These are phyloP conservation scores for Anisognathus igniventris DNA, from an alignment of 2,797 vertebrate species.

Conservation along the genomic window DNA sequence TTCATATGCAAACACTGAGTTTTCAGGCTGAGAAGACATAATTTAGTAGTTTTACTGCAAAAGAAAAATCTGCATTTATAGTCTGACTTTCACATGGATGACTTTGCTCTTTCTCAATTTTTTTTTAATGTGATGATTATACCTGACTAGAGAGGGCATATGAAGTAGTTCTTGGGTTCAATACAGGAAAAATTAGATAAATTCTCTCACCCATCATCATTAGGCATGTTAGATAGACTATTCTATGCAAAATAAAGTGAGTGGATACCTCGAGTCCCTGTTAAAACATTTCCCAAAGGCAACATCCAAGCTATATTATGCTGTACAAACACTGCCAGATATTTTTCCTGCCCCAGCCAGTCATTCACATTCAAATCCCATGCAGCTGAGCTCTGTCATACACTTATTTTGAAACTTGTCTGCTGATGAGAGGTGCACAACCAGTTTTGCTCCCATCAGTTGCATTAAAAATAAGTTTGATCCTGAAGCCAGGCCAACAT, in stretches of 20 bases:
- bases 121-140: neutral
- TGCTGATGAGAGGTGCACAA: neutral
- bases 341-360: neutral
- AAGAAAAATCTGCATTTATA: neutral
- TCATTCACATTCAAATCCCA: neutral
- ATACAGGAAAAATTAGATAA: neutral
- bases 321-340: neutral
- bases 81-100: neutral
- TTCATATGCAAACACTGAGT: constrained; percentile 10
- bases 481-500: neutral
- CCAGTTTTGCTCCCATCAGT: neutral
- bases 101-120: neutral
- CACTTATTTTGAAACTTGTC: neutral
- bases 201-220: neutral
- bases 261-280: neutral
- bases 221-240: neutral
- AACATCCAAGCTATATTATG: neutral
- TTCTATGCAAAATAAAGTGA: neutral
- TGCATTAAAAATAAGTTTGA: neutral
- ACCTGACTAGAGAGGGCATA: neutral
- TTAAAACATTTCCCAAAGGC: neutral
- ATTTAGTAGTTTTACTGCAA: neutral
- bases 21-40: neutral
- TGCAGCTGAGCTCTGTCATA: neutral
- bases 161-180: neutral